phyloP scores from a whole-genome alignment of 2,888 invertebrate genomes.

The Athripsodes cinereus region DNA sequence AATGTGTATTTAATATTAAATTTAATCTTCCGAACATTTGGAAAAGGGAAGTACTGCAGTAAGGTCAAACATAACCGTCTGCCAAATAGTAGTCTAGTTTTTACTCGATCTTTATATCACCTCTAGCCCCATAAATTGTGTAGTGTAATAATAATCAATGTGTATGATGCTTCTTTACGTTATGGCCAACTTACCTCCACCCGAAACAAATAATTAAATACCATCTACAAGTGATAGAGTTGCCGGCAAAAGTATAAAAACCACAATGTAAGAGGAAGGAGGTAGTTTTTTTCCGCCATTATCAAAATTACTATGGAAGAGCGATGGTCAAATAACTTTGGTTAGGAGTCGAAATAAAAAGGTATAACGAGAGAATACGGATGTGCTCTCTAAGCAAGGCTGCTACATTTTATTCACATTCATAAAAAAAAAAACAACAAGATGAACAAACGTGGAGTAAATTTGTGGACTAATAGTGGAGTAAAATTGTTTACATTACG shows the following conservation, averaged over 20 bases:
- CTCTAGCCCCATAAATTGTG: neutral
- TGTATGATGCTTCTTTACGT: neutral
- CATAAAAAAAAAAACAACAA: no score
- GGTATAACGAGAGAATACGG: neutral
- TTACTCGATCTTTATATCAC: neutral
- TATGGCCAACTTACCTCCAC: neutral
- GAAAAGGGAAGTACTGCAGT: no score
- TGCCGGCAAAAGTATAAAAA: neutral
- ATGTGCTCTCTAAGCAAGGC: neutral
- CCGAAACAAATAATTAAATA: neutral
- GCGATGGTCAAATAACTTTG: neutral
- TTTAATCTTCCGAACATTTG: no score
- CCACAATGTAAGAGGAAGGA: neutral
- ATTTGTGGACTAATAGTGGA: no score
- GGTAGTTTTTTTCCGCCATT: neutral
- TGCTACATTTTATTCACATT: no score
- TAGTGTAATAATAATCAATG: neutral
- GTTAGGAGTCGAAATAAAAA: neutral
- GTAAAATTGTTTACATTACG: no score
- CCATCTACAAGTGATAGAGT: neutral
- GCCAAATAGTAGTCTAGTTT: no score
- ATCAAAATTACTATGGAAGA: conserved; percentile 7
- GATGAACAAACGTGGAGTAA: no score
- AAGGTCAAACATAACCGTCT: no score
- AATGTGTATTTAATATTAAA: no score